Conservation (phyloP, 2,113 vertebrate genomes). For the Muscicapa adusta region DNA sequence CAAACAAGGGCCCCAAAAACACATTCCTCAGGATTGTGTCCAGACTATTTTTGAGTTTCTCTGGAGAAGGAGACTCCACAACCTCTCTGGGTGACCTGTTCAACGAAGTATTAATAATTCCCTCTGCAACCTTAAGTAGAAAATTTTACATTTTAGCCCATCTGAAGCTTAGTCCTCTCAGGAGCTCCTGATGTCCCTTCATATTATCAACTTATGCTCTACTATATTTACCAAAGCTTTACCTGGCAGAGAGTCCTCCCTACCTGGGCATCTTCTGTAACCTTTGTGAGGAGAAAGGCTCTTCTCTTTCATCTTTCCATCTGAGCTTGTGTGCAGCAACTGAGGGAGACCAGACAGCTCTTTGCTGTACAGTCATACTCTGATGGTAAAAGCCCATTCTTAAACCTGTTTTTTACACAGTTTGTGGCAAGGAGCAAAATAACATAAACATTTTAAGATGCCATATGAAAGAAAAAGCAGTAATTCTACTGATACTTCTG, state of each 20-base stretch:
- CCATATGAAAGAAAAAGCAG: neutral
- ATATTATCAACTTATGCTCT: neutral
- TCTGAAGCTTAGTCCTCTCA: neutral
- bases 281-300: neutral
- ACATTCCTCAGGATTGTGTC: neutral
- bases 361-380: neutral
- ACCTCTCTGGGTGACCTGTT: neutral
- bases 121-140: neutral
- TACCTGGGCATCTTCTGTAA: neutral
- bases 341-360: neutral
- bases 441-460: neutral
- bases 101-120: neutral
- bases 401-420: neutral
- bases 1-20: neutral
- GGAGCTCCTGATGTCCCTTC: neutral
- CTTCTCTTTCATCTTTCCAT: neutral
- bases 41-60: neutral
- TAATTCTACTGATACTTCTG: neutral
- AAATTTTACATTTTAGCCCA: neutral
- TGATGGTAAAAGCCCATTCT: neutral
- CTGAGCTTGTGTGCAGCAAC: neutral
- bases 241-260: neutral
- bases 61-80: neutral
- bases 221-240: neutral
- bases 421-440: neutral